Evolutionary conservation across 1,140 invertebrate species (phyloP).

Genomic region (Drosophila pandora): DNA sequence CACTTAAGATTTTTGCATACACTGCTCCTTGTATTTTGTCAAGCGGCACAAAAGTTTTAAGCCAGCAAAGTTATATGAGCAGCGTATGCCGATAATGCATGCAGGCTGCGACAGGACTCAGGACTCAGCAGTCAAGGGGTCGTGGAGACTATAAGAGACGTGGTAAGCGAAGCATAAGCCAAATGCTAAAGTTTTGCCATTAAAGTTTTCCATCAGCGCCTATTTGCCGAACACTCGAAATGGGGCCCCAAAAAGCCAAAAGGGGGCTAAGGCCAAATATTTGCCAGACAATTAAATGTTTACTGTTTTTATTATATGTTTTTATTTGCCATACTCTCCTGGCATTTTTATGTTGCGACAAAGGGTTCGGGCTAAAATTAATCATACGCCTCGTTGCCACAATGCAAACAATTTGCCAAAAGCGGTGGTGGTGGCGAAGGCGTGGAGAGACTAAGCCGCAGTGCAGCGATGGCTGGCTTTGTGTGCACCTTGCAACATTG

Average conservation of each 20-base stretch:
- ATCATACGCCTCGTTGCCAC: constrained; percentile 68
- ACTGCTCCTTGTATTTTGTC: constrained; percentile 57
- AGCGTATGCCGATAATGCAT: constrained; percentile 72
- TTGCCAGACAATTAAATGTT: constrained; percentile 73
- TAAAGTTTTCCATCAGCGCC: constrained; percentile 55
- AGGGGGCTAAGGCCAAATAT: constrained; percentile 53
- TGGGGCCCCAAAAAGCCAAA: constrained; percentile 30
- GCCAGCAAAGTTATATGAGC: constrained; percentile 69
- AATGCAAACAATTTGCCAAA: constrained; percentile 47
- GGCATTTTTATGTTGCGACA: constrained; percentile 37
- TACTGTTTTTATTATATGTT: constrained; percentile 63
- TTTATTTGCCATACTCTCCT: constrained; percentile 23
- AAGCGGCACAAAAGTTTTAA: constrained; percentile 64
- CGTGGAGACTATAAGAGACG: constrained; percentile 2
- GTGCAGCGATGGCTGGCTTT: constrained; percentile 20
- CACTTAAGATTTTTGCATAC: constrained; percentile 75
- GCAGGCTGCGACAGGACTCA: constrained; percentile 7
- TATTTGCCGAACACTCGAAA: constrained; percentile 64
- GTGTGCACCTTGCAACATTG: constrained; percentile 33
- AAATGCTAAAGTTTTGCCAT: constrained; percentile 51
- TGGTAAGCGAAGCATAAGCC: constrained; percentile 17
- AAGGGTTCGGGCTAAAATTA: constrained; percentile 51
- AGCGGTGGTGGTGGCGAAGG: not conserved
- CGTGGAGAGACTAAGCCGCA: constrained; percentile 14
- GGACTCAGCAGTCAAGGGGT: not conserved